Base-by-base conservation (phyloP, 2,888 invertebrate species). In the Epinotia brunnichana region DNA sequence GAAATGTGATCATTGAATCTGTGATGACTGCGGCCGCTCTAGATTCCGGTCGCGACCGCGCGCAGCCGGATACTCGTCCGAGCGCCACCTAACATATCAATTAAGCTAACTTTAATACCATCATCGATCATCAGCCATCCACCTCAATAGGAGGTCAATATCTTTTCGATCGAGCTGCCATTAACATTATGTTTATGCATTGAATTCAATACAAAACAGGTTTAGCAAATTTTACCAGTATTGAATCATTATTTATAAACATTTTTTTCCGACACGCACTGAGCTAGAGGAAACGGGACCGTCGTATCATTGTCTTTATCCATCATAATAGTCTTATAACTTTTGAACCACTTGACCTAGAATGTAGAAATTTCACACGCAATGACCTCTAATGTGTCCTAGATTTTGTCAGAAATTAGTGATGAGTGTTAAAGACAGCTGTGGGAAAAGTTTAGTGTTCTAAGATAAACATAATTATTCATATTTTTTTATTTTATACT, bases 91-190 rank as follows among this genome's bases (percentile, higher is more conserved):
- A 85, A 87, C 85, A 82, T 85, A 86, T 88, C 87, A 87, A 87
- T 89, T 88, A 87, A 82, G 80, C 78, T 79, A 81, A 82, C 77
- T 84, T 85, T 87, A 85, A 87, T 88, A 85, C 83, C 81, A 83
- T 82, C 86, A 91, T 92, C 90, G 83, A 90, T 91, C 91, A 91
- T 89, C 87, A 85, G 87, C 83, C 87, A 85, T 87, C 90, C 86
- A 87, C 85, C 87, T 88, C 83, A 73, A 82, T 80, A 80, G 76
- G 87, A 83, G 91, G 90, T 92, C 91, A 91, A 90, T 90, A 91
- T 91, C 90, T 91, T 86, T 88, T 86, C 84, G 82, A 89, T 85
- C 82, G 81, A 78, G 79, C 78, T 75, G 80, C 80, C 82, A 84
- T 80, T 83, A 82, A 83, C 82, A 84, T 80, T 83, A 82, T 84